Conservation (phyloP, 1,140 invertebrate genomes). For the Gonatopus flavifemur region DNA sequence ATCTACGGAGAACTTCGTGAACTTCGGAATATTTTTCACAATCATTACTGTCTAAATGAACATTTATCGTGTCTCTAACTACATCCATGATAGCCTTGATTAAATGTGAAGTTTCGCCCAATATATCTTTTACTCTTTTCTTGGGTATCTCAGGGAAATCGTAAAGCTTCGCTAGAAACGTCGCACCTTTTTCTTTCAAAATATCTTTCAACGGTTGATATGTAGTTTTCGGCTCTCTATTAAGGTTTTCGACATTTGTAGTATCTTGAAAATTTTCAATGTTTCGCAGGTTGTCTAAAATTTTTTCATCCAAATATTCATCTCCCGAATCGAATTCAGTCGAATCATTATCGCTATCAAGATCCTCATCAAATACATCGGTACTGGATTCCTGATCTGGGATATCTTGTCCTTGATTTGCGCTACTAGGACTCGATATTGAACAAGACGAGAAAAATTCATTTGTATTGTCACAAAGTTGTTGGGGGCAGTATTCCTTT, state of each 20-base stretch:
- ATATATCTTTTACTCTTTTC: constrained; percentile 2
- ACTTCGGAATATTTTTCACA: constrained; percentile 1
- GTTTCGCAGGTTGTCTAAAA: too few relatives aligned
- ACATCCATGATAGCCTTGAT: constrained; percentile 2
- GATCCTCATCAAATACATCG: not conserved
- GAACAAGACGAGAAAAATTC: not conserved
- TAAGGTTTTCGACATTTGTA: not conserved
- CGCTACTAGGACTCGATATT: not conserved
- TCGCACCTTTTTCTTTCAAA: not conserved
- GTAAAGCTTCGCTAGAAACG: constrained; percentile 9
- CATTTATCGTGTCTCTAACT: not conserved
- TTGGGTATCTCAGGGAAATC: constrained; percentile 6
- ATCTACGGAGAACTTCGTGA: not conserved
- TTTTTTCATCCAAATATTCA: not conserved
- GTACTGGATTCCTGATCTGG: not conserved
- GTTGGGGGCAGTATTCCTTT: too few relatives aligned
- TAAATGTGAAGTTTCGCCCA: constrained; percentile 5
- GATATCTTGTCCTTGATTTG: not conserved
- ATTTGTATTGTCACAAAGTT: not conserved
- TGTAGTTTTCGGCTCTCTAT: not conserved
- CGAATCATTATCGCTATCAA: not conserved
- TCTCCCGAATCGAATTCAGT: not conserved
- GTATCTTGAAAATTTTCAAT: too few relatives aligned
- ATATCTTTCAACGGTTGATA: not conserved
- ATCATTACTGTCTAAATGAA: not conserved